Evolutionary conservation across 2,113 vertebrate species (phyloP).

Genomic region (Aythya baeri): DNA sequence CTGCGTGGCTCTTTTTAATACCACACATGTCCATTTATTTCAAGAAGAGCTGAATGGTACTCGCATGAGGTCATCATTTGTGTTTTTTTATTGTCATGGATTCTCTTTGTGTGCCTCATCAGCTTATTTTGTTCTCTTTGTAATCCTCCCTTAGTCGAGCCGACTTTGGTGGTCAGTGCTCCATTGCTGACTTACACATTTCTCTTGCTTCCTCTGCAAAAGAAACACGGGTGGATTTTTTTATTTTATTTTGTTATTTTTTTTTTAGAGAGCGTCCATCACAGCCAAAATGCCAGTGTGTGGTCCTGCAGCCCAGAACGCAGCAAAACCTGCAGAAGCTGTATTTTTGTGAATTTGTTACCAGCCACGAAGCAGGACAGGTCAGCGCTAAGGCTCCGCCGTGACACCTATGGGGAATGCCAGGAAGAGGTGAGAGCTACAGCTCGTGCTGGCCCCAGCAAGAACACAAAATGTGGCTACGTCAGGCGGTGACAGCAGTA

Average conservation of each 20-base stretch:
- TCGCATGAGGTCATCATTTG: not conserved
- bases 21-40: not conserved
- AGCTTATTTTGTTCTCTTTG: not conserved
- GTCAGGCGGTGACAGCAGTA: not conserved
- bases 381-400: not conserved
- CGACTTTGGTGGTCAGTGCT: not conserved
- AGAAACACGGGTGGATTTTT: not conserved
- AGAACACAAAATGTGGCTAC: not conserved
- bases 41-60: not conserved
- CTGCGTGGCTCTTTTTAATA: not conserved
- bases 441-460: not conserved
- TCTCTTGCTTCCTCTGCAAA: not conserved
- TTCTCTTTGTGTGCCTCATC: not conserved
- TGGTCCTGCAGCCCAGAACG: too few relatives aligned
- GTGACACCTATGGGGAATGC: not conserved
- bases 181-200: not conserved
- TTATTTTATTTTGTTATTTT: too few relatives aligned
- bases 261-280: not conserved
- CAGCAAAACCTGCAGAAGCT: not conserved
- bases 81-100: slow-evolving; percentile 1
- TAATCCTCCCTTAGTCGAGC: not conserved
- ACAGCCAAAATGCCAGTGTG: not conserved
- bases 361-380: not conserved
- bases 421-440: not conserved
- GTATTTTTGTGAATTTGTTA: not conserved